Base-by-base conservation (phyloP, 2,888 invertebrate genomes). In the Melanotus villosus region DNA sequence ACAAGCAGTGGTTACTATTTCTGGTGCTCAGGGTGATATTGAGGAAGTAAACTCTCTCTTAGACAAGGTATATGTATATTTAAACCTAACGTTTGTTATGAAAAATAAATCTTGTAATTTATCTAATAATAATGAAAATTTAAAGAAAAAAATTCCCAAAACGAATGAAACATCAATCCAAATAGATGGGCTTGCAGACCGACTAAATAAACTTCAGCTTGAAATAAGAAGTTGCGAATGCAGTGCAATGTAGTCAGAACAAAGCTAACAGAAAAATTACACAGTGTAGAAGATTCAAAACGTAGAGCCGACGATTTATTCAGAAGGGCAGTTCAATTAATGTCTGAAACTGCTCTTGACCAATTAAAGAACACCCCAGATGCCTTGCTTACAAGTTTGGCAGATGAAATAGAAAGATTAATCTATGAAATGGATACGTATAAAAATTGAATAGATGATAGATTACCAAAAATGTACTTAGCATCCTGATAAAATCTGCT, bases 11-110 rank as follows among this genome's bases (percentile, higher is more conserved):
- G 85, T 86, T 66, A 95, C 96, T 23, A 96, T 98, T 68, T 88
- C 90, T 38, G 90, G 92, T 81, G 97, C 97, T 0, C 92, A 93
- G 77, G 87, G 86, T 38, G 94, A 97, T 79, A 96, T 97, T 64
- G 87, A 87, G 52, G 89, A 91, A 70, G 94, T 96, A 4, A 91
- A 93, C 78, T 87, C 87, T 71, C 93, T 96, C 85, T 87, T 98
- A 50, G 86, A 88, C 67, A 88, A 87, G 84, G 89, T 89, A 76
- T n/a, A n/a, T n/a, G n/a, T n/a, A n/a, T n/a, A n/a, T 38, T 38
- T 38, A 38, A 38, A 26, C 26, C 26, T 26, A n/a, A n/a, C n/a
- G n/a, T n/a, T n/a, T n/a, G n/a, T n/a, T n/a, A n/a, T n/a, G n/a
- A n/a, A n/a, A n/a, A n/a, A n/a, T n/a, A n/a, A n/a, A n/a, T n/a